These are phyloP conservation scores for Varecia variegata DNA, from an alignment of 2,797 vertebrate species.

Conservation along the genomic window DNA sequence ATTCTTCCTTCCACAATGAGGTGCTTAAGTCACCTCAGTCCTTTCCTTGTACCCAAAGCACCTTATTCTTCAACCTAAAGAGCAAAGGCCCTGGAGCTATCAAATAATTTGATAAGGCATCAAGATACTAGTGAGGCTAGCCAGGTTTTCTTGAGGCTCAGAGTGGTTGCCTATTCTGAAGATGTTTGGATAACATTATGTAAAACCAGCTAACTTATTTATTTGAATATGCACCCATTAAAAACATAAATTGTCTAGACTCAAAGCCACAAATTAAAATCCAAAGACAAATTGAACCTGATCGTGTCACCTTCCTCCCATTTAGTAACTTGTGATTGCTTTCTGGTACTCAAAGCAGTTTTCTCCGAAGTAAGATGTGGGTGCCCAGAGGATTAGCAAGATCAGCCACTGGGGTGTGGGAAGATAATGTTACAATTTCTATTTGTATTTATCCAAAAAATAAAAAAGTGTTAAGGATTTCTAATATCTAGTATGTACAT, in stretches of 20 bases:
- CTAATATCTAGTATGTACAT: not conserved
- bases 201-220: conserved; percentile 31
- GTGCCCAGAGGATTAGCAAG: not conserved
- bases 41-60: conserved; percentile 22
- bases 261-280: conserved; percentile 55
- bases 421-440: not conserved
- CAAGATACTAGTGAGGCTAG: not conserved
- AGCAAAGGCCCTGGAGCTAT: not conserved
- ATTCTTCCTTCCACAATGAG: conserved; percentile 15
- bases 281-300: conserved; percentile 15
- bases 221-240: conserved; percentile 18
- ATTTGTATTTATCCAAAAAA: not conserved
- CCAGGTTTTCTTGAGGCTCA: not conserved
- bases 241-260: conserved; percentile 30
- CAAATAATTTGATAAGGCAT: not conserved
- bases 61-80: conserved; percentile 28
- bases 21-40: not conserved
- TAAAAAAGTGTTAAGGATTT: not conserved
- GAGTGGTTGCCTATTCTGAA: not conserved
- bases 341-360: not conserved
- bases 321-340: not conserved
- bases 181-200: conserved; percentile 23
- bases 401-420: not conserved
- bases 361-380: not conserved
- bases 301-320: not conserved